A percentile compares a stretch with the other conserved stretches of the same genome.
Evolutionary conservation across 2,888 invertebrate species (phyloP).

Genomic region (Pristionchus fissidentatus): DNA sequence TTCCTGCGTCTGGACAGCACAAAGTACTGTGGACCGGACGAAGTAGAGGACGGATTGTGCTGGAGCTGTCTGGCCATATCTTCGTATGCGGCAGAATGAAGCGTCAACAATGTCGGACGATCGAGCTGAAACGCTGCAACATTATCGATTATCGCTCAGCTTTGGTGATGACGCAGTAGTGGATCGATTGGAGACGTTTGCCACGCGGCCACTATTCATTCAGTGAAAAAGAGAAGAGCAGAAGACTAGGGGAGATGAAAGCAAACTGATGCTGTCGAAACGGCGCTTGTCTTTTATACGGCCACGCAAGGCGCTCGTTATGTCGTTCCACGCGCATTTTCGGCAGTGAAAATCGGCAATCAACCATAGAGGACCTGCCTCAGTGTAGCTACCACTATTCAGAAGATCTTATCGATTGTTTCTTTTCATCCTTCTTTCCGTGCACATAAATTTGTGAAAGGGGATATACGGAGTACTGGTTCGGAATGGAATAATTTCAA

Average conservation of each 20-base stretch:
- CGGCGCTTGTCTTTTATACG: not conserved
- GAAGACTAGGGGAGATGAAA: not conserved
- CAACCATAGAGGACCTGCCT: not conserved
- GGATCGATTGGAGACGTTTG: too few species aligned
- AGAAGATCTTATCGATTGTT: too few species aligned
- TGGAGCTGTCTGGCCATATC: not conserved
- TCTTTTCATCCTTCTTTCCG: too few species aligned
- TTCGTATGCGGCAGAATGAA: too few species aligned
- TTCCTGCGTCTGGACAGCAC: slow-evolving; percentile 25
- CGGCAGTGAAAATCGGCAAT: not conserved
- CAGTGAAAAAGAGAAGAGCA: not conserved
- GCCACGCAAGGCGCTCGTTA: not conserved
- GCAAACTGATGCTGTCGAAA: not conserved
- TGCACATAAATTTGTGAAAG: too few species aligned
- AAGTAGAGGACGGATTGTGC: not conserved
- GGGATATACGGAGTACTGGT: too few species aligned
- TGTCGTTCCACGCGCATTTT: not conserved
- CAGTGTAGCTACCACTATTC: not conserved
- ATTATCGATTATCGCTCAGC: not conserved
- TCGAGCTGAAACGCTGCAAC: slow-evolving; percentile 6
- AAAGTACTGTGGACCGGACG: too few species aligned
- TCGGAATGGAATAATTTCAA: too few species aligned
- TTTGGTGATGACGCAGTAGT: too few species aligned
- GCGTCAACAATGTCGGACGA: too few species aligned
- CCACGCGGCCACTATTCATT: not conserved